Conservation (phyloP, 2,113 vertebrate genomes). For the Nansenia antarctica region DNA sequence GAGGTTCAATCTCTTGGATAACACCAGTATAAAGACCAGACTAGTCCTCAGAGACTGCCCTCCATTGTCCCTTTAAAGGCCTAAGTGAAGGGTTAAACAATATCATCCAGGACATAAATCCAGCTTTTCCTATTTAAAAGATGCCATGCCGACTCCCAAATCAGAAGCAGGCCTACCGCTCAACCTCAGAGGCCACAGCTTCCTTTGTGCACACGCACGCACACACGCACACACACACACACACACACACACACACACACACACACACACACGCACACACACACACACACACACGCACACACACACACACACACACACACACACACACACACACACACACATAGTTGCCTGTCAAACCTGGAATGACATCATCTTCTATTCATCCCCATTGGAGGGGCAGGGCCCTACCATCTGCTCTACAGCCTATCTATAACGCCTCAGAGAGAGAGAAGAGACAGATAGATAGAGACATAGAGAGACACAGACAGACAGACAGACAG, state of each 20-base stretch:
- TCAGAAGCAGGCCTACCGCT: conserved; percentile 83
- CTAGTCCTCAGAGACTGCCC: conserved; percentile 81
- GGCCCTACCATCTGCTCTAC: conserved; percentile 90
- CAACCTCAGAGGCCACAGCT: conserved; percentile 81
- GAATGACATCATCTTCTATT: conserved; percentile 97
- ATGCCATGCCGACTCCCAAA: conserved; percentile 88
- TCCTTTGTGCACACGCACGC: conserved; percentile 85
- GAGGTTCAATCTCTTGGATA: conserved; percentile 51
- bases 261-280: too few species aligned
- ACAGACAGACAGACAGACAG: neutral
- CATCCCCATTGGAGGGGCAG: conserved; percentile 84
- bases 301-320: too few species aligned
- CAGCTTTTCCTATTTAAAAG: conserved; percentile 88
- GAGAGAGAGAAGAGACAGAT: conserved; percentile 36
- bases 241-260: too few species aligned
- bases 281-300: too few species aligned
- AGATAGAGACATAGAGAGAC: conserved; percentile 26
- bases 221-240: too few species aligned
- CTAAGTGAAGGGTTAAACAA: conserved; percentile 83
- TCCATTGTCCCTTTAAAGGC: conserved; percentile 76
- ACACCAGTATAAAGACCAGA: conserved; percentile 55
- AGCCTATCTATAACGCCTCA: conserved; percentile 71
- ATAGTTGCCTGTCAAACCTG: conserved; percentile 77
- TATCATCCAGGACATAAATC: conserved; percentile 89
- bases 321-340: conserved; percentile 43